Base-by-base conservation (phyloP, 92 coral and sea anemone species). In the Ricordea florida region DNA sequence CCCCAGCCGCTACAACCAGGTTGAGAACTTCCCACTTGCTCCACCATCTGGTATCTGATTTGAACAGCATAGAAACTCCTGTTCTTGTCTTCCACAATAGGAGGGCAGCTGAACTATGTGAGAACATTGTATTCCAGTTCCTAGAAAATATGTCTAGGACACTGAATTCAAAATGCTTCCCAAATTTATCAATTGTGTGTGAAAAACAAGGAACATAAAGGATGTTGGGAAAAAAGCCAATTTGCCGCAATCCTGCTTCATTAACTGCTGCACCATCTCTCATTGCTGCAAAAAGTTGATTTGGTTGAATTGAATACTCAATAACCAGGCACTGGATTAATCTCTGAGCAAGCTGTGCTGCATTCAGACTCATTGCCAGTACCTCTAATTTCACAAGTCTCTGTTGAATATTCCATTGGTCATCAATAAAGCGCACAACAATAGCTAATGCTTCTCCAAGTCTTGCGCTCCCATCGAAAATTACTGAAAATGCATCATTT, bases 191-290 rank as follows among this genome's bases (percentile, higher is more conserved):
- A n/a, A n/a, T n/a, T n/a, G n/a, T n/a, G n/a, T n/a, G n/a, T n/a
- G n/a, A n/a, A n/a, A n/a, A n/a, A n/a, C n/a, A n/a, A n/a, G n/a
- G n/a, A n/a, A n/a, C n/a, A n/a, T n/a, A n/a, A n/a, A n/a, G n/a
- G n/a, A n/a, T n/a, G n/a, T n/a, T n/a, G n/a, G n/a, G n/a, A n/a
- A n/a, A n/a, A n/a, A n/a, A n/a, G n/a, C n/a, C n/a, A n/a, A n/a
- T n/a, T n/a, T n/a, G n/a, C n/a, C 64, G 71, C 76, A 83, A 56
- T 52, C 85, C 90, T 26, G 78, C 87, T 60, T 69, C 84, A 81
- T 81, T 87, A 41, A 87, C 88, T 23, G 80, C 28, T 35, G 91
- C 88, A 71, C 92, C 80, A 68, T 87, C 88, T 81, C 82, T 66
- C 92, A 87, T 84, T 62, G 89, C 84, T 76, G 84, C 73, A 9